These are phyloP conservation scores for Carcharodon carcharias DNA, from an alignment of 2,797 vertebrate genomes.

Conservation along the genomic window DNA sequence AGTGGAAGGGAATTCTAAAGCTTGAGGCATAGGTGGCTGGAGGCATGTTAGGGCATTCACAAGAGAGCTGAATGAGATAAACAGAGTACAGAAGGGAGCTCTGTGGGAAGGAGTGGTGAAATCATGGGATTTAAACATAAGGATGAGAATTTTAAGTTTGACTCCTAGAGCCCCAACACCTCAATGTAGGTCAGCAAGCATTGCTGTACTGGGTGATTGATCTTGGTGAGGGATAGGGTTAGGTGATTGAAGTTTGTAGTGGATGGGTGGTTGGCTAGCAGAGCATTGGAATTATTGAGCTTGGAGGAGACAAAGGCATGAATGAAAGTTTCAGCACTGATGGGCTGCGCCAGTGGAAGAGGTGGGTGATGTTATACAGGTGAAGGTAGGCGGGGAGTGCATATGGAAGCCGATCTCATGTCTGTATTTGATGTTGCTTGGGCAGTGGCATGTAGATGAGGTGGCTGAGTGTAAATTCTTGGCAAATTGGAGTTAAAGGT, in stretches of 20 bases:
- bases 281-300: neutral
- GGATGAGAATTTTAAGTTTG: neutral
- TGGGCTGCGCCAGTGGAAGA: neutral
- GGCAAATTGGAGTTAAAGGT: neutral
- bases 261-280: no score
- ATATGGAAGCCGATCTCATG: neutral
- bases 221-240: neutral
- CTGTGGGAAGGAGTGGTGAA: neutral
- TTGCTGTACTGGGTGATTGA: neutral
- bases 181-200: neutral
- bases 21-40: neutral
- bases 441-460: neutral
- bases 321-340: no score
- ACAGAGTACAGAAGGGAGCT: no score
- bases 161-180: neutral
- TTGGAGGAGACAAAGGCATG: neutral
- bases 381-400: neutral
- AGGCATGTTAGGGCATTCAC: neutral
- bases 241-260: neutral
- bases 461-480: neutral
- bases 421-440: neutral
- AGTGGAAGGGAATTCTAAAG: neutral
- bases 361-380: neutral
- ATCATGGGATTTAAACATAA: neutral
- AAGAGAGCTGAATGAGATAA: neutral